phyloP scores from a whole-genome alignment of 2,888 invertebrate genomes.

The Auanema sp. region DNA sequence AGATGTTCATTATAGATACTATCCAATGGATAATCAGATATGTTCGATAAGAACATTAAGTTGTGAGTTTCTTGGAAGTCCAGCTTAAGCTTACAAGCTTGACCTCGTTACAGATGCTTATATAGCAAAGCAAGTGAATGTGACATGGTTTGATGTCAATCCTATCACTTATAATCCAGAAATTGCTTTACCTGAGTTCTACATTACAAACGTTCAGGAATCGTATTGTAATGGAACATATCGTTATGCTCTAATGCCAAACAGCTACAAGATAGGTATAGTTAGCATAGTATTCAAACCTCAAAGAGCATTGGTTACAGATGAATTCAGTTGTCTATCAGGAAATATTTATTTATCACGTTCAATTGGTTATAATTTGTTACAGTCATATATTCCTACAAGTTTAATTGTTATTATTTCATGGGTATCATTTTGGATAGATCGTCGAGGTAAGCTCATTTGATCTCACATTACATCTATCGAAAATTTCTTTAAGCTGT shows the following conservation, averaged over 20 bases:
- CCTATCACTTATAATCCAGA: constrained; percentile 57
- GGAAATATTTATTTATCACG: constrained; percentile 50
- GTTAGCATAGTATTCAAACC: not conserved
- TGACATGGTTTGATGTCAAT: constrained; percentile 55
- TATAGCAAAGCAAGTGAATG: constrained; percentile 57
- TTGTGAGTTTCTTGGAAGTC: constrained; percentile 49
- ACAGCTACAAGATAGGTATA: constrained; percentile 46
- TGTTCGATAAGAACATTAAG: constrained; percentile 54
- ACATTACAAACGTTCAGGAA: constrained; percentile 35
- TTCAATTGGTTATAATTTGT: constrained; percentile 60
- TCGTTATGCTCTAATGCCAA: constrained; percentile 54
- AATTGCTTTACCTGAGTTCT: constrained; percentile 59
- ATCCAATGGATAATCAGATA: constrained; percentile 60
- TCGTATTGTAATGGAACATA: constrained; percentile 52
- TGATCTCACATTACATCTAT: not conserved
- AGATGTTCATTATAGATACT: constrained; percentile 23
- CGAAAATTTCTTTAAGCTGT: constrained; percentile 37
- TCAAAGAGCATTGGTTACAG: too few relatives aligned
- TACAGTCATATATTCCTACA: constrained; percentile 51
- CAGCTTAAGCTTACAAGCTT: not conserved
- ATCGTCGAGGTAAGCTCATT: constrained; percentile 28
- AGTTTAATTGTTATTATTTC: constrained; percentile 45
- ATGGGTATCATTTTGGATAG: constrained; percentile 56
- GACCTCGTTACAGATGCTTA: constrained; percentile 51
- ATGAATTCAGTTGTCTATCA: constrained; percentile 56